phyloP scores from a whole-genome alignment of 1,140 invertebrate genomes.

The Thaumatotibia leucotreta region DNA sequence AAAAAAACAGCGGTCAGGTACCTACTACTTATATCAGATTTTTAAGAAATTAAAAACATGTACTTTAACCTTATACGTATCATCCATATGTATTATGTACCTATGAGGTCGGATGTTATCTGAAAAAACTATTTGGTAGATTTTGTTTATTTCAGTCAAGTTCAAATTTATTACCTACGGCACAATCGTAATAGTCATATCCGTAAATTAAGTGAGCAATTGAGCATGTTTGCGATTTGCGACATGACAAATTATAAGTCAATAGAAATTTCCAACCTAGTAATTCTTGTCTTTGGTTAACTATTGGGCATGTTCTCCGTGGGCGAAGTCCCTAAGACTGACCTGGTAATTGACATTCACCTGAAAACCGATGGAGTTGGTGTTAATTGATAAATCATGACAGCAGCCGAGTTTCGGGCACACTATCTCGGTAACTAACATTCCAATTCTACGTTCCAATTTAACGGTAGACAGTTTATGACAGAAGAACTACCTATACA shows the following conservation, averaged over 20 bases:
- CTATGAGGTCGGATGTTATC: too few relatives aligned
- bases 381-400: slow-evolving; percentile 61
- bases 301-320: not conserved
- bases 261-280: not conserved
- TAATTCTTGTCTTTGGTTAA: not conserved
- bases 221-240: too few relatives aligned
- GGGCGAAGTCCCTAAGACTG: slow-evolving; percentile 28
- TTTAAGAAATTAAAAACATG: too few relatives aligned
- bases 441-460: not conserved
- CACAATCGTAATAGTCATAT: too few relatives aligned
- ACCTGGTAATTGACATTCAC: slow-evolving; percentile 55
- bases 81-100: too few relatives aligned
- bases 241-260: not conserved
- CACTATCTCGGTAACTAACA: slow-evolving; percentile 8
- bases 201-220: too few relatives aligned
- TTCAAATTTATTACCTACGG: too few relatives aligned
- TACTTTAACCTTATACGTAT: too few relatives aligned
- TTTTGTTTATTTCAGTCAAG: too few relatives aligned
- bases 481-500: not conserved
- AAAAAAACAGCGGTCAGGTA: too few relatives aligned
- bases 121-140: too few relatives aligned
- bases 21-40: too few relatives aligned
- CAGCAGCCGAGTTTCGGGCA: slow-evolving; percentile 17
- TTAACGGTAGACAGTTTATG: not conserved
- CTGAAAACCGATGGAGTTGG: slow-evolving; percentile 55